Percentiles rank a stretch among this genome's conserved stretches.
Conservation (phyloP, 2,113 vertebrate species). For the Lipophrys pholis region DNA sequence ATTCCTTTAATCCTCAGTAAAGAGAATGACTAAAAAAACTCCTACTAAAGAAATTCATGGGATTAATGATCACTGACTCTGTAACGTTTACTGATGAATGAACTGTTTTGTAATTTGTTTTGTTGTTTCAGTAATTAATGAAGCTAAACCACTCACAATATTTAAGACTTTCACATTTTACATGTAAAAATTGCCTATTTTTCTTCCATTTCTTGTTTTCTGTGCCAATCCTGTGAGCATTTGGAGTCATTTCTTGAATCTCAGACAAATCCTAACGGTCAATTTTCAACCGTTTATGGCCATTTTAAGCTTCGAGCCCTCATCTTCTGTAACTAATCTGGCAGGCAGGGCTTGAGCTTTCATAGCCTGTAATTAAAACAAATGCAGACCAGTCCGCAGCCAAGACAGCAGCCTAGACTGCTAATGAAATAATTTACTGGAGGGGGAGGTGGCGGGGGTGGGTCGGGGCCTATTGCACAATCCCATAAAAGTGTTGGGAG, state of each 20-base stretch:
- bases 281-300: background rate
- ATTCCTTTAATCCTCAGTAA: too few relatives aligned
- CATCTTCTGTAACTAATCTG: background rate
- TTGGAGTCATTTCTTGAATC: background rate
- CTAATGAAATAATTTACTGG: conserved; percentile 50
- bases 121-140: background rate
- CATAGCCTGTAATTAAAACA: conserved; percentile 43
- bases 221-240: background rate
- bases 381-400: conserved; percentile 8
- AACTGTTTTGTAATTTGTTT: background rate
- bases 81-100: background rate
- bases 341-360: conserved; percentile 8
- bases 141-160: background rate
- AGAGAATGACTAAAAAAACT: too few relatives aligned
- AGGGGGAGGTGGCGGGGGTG: background rate
- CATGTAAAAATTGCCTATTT: background rate
- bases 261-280: background rate
- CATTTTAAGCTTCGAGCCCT: background rate
- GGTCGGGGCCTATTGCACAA: conserved; percentile 41
- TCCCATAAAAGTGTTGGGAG: conserved; percentile 41
- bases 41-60: too few relatives aligned
- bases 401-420: conserved; percentile 44
- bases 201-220: background rate
- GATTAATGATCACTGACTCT: background rate
- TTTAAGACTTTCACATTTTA: background rate